phyloP scores from a whole-genome alignment of 2,888 invertebrate species.

The Idaea straminata region DNA sequence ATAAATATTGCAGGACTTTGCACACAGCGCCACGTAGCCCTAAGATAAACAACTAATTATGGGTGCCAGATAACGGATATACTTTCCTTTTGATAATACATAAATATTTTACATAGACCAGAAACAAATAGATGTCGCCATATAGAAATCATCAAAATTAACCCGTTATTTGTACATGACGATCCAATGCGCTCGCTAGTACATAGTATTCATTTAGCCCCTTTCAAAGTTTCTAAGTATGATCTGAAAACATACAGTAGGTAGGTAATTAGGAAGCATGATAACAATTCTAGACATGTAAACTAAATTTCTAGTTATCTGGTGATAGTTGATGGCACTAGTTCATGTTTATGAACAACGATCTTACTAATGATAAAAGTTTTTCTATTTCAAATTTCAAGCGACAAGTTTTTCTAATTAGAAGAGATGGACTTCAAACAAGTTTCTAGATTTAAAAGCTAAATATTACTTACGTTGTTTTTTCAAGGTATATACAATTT shows the following conservation, averaged over 20 bases:
- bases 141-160: no score
- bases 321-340: neutral
- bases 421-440: no score
- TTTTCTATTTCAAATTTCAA: slow-evolving; percentile 56
- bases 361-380: slow-evolving; percentile 53
- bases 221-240: neutral
- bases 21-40: no score
- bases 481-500: no score
- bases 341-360: slow-evolving; percentile 5
- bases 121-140: no score
- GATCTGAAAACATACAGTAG: neutral
- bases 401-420: slow-evolving; percentile 28
- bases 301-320: neutral
- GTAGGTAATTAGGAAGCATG: neutral
- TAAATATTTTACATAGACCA: no score
- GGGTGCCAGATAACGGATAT: no score
- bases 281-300: neutral
- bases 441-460: no score
- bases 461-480: no score
- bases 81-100: no score
- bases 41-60: no score
- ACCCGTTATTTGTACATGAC: neutral
- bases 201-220: neutral
- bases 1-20: neutral
- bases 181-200: neutral